phyloP scores from a whole-genome alignment of 2,888 invertebrate species.

The Pardosa pseudoannulata region DNA sequence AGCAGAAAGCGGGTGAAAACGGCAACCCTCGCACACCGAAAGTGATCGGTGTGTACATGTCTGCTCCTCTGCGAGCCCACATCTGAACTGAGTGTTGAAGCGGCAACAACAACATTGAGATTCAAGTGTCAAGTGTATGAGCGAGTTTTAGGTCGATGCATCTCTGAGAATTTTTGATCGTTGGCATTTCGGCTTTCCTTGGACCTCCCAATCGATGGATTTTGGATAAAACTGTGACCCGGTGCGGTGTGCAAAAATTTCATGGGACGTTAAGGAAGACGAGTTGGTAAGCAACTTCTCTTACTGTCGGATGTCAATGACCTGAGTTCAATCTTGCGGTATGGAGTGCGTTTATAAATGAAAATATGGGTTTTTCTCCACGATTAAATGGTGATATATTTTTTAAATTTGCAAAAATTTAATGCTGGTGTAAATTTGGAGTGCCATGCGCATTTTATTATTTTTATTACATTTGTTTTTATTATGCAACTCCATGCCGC shows the following conservation, averaged over 20 bases:
- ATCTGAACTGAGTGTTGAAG: conserved; percentile 38
- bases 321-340: conserved; percentile 41
- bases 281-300: conserved; percentile 45
- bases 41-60: conserved; percentile 49
- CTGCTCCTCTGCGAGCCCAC: conserved; percentile 28
- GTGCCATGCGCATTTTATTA: too few species aligned
- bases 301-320: conserved; percentile 41
- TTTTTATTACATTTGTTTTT: too few species aligned
- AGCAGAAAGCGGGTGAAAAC: background rate
- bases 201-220: conserved; percentile 32
- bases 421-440: too few species aligned
- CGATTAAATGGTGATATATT: background rate
- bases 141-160: too few species aligned
- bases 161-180: background rate
- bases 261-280: conserved; percentile 6
- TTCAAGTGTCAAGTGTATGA: conserved; percentile 10
- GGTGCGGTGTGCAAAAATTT: background rate
- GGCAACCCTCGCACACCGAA: background rate
- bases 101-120: conserved; percentile 5
- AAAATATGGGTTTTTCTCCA: conserved; percentile 10
- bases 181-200: conserved; percentile 5
- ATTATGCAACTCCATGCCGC: too few species aligned
- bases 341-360: conserved; percentile 27
- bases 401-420: background rate
- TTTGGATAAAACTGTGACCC: conserved; percentile 47